Conservation (phyloP, 2,888 invertebrate genomes). For the Drosophila aldrichi region DNA sequence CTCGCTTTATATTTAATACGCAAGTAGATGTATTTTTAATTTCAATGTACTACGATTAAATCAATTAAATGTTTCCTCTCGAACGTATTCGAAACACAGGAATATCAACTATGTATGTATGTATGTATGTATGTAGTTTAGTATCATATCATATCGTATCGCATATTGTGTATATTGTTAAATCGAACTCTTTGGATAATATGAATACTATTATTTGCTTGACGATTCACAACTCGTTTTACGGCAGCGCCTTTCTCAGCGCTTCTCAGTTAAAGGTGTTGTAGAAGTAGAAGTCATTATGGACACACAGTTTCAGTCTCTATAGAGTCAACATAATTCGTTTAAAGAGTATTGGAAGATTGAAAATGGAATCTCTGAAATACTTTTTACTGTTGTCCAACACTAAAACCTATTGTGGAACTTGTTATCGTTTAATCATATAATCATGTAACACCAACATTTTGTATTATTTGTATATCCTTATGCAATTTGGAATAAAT, state of each 20-base stretch:
- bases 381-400: not conserved
- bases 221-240: conserved; percentile 48
- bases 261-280: conserved; percentile 29
- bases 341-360: not conserved
- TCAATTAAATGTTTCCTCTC: not conserved
- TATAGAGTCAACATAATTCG: conserved; percentile 14
- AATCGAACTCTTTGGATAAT: conserved; percentile 39
- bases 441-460: conserved; percentile 11
- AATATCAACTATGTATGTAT: conserved; percentile 23
- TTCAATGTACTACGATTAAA: conserved; percentile 33
- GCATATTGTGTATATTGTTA: conserved; percentile 13
- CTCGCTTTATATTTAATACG: conserved; percentile 24
- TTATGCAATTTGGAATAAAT: conserved; percentile 25
- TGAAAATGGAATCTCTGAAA: not conserved
- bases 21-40: conserved; percentile 42
- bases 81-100: conserved; percentile 28
- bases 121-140: conserved; percentile 23
- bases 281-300: conserved; percentile 6
- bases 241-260: conserved; percentile 18
- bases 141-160: conserved; percentile 23
- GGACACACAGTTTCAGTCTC: conserved; percentile 18
- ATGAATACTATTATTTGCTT: conserved; percentile 27
- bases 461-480: conserved; percentile 5
- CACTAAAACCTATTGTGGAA: conserved; percentile 4
- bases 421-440: conserved; percentile 1